Conservation (phyloP, 2,797 vertebrate species). For the Poeciliopsis paucimaculata region DNA sequence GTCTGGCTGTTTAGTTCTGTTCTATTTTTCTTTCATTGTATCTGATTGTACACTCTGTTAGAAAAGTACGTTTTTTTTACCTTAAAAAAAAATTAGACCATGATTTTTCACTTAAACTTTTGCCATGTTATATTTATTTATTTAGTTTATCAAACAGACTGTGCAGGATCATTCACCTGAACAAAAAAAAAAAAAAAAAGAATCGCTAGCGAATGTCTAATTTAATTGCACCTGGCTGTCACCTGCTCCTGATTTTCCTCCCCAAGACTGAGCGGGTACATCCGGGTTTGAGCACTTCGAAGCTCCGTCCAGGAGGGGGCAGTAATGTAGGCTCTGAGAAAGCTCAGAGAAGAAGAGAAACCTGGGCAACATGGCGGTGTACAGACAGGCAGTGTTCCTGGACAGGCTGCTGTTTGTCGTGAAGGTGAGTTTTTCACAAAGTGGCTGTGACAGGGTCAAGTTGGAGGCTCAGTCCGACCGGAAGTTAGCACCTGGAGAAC, state of each 20-base stretch:
- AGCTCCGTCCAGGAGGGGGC: constrained; percentile 1
- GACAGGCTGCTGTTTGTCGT: constrained; percentile 60
- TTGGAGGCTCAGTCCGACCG: not conserved
- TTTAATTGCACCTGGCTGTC: not conserved
- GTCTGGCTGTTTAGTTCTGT: not conserved
- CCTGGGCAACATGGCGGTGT: constrained; percentile 74
- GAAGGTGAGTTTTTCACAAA: constrained; percentile 73
- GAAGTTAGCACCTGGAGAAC: not conserved
- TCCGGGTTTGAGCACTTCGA: not conserved
- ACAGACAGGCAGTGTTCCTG: constrained; percentile 59
- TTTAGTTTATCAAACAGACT: not conserved
- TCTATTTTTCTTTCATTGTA: not conserved
- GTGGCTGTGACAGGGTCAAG: not conserved
- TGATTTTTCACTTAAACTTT: not conserved
- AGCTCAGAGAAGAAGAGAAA: not conserved
- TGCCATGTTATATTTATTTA: not conserved
- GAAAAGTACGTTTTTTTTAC: not conserved
- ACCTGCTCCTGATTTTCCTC: not conserved
- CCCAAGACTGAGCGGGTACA: too few relatives aligned
- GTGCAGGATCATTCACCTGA: too few relatives aligned
- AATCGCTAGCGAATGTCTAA: too few relatives aligned
- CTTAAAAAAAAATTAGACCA: not conserved
- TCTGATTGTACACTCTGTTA: not conserved
- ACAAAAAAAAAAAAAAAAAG: too few relatives aligned
- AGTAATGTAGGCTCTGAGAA: not conserved